Evolutionary conservation across 2,888 invertebrate species (phyloP).

Genomic region (Synergus japonicus): DNA sequence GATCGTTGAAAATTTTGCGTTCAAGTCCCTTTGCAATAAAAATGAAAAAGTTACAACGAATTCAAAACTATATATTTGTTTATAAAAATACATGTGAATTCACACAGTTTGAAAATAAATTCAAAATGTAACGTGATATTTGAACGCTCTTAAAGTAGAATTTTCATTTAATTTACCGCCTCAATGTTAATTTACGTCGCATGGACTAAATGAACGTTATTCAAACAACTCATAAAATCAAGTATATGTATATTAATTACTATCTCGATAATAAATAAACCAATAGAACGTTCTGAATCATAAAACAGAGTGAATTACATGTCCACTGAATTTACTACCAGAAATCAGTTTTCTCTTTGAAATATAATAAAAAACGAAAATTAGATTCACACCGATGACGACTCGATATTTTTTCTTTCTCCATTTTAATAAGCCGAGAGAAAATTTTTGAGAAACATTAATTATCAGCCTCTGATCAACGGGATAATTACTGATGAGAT

Average conservation of each 20-base stretch:
- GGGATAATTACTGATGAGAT: constrained; percentile 34
- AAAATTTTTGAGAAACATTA: constrained; percentile 23
- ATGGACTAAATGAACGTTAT: too few species aligned
- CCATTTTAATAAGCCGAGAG: background rate
- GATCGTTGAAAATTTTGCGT: background rate
- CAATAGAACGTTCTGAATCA: constrained; percentile 2
- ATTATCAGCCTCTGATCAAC: constrained; percentile 20
- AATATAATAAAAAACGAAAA: background rate
- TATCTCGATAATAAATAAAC: constrained; percentile 3
- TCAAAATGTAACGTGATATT: too few species aligned
- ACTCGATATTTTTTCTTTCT: constrained; percentile 2
- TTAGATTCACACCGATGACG: background rate
- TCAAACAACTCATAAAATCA: background rate
- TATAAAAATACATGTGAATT: too few species aligned
- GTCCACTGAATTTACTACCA: constrained; percentile 4
- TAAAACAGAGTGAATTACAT: constrained; percentile 22
- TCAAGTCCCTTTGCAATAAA: background rate
- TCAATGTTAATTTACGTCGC: too few species aligned
- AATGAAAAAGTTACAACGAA: background rate
- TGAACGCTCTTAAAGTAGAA: background rate
- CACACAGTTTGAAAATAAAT: too few species aligned
- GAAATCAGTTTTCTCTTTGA: constrained; percentile 1
- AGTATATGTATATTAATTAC: background rate
- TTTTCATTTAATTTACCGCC: background rate
- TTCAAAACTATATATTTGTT: background rate